Evolutionary conservation across 2,888 invertebrate species (phyloP).

Genomic region (Stenodera caucasica): DNA sequence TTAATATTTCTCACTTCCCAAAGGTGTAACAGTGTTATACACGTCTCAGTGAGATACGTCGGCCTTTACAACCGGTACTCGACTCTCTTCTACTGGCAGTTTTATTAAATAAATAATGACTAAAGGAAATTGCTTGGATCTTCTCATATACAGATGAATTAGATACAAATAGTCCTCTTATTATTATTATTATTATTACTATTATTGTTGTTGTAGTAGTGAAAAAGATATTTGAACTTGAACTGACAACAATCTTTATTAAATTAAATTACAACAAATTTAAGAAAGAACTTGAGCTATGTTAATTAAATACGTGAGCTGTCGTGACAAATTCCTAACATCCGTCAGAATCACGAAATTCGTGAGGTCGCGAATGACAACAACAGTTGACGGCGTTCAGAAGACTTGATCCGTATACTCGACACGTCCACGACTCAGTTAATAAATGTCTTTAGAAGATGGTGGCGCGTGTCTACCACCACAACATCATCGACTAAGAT

Average conservation of each 20-base stretch:
- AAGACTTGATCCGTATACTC: constrained; percentile 32
- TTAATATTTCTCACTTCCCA: constrained; percentile 40
- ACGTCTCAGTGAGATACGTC: constrained; percentile 18
- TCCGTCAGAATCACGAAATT: constrained; percentile 46
- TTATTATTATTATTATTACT: too few species aligned
- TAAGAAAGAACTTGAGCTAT: constrained; percentile 48
- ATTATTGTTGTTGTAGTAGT: not conserved
- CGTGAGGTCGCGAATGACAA: constrained; percentile 32
- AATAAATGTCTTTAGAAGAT: constrained; percentile 38
- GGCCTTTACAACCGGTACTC: constrained; percentile 14
- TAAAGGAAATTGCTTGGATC: constrained; percentile 31
- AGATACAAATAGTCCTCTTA: too few species aligned
- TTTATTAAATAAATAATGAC: constrained; percentile 37
- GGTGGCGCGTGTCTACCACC: not conserved
- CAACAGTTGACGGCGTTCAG: constrained; percentile 11
- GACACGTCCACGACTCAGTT: constrained; percentile 37
- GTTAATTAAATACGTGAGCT: constrained; percentile 52
- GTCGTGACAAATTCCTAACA: constrained; percentile 49
- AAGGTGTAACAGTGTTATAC: constrained; percentile 33
- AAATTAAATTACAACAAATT: constrained; percentile 42
- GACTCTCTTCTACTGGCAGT: not conserved
- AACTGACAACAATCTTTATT: constrained; percentile 34
- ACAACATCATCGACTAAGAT: too few species aligned
- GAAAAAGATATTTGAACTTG: constrained; percentile 5
- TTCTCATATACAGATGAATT: constrained; percentile 29